A percentile compares a stretch with the other conserved stretches of the same genome.
These are phyloP conservation scores for Columba guinea DNA, from an alignment of 2,797 vertebrate species.

Conservation along the genomic window DNA sequence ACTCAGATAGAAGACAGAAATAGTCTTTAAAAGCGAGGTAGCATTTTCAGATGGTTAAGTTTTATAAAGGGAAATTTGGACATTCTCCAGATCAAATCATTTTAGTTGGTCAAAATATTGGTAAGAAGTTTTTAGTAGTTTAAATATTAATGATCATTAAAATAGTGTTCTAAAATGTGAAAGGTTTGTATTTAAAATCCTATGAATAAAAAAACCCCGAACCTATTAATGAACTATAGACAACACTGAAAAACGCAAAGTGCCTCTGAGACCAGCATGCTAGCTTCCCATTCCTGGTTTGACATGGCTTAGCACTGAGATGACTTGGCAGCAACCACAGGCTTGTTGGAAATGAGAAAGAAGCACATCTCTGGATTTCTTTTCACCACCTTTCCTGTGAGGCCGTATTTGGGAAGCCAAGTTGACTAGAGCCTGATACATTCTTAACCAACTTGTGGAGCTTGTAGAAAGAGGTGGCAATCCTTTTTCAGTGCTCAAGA, in stretches of 20 bases:
- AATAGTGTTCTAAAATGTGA: background rate
- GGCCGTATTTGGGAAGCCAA: background rate
- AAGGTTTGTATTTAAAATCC: background rate
- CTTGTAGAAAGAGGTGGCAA: background rate
- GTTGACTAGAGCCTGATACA: background rate
- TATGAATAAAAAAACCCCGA: background rate
- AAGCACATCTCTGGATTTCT: background rate
- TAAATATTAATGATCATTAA: background rate
- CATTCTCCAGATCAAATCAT: background rate
- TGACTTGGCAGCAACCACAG: background rate
- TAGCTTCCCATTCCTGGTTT: background rate
- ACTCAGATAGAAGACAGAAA: background rate
- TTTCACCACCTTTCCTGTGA: background rate
- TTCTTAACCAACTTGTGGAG: background rate
- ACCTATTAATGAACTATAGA: background rate
- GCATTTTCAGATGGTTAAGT: background rate
- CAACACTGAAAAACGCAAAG: background rate
- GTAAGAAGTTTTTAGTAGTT: background rate
- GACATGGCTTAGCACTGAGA: background rate
- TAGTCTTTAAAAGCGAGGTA: background rate
- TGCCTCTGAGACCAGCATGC: background rate
- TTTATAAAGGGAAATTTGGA: background rate
- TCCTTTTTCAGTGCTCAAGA: background rate
- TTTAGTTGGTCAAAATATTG: background rate
- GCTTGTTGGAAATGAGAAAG: background rate